Base-by-base conservation (phyloP, 2,797 vertebrate genomes). In the Synanceia verrucosa region DNA sequence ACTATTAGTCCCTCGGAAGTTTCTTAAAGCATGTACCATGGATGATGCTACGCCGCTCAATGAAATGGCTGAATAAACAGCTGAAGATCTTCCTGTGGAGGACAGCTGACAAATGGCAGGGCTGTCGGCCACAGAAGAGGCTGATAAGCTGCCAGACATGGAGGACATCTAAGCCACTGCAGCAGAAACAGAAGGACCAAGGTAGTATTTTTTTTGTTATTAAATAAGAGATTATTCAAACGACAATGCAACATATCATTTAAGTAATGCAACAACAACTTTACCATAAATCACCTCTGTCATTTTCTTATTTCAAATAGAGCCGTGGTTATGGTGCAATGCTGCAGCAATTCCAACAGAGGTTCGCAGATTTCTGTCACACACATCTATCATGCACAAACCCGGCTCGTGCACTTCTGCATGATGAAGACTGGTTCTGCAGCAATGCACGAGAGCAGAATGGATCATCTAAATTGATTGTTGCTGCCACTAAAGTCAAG, bases 391-490 rank as follows among this genome's bases (percentile, higher is more conserved):
- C 84, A 82, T 24, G 68, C 76, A 76, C 68, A 56, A 81, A 85
- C 57, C 70, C 8, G 61, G 75, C 79, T 84, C 81, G 21, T 78
- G 76, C 77, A 73, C 76, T 82, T 70, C 67, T 63, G 50, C 60
- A 77, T 88, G 85, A 89, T 87, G 76, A 84, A 82, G 81, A 72
- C 86, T 26, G 53, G 78, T 65, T 87, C 77, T 74, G 74, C 80
- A 76, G 78, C 9, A 24, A 78, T 68, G 72, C 79, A 68, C 80
- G 79, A 53, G 64, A 70, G 71, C 76, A 59, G 69, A 67, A 85
- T 88, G 77, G 77, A 86, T 89, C 81, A 80, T 85, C 88, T 83
- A 80, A 89, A 90, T 90, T 69, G 81, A 88, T 86, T 79, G 68
- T 69, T 78, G 63, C 67, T 64, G 83, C 78, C 60, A 66, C 73